Evolutionary conservation across 2,797 vertebrate genomes (phyloP), one percentile per base, ranked within the genome.

Genomic region (Eurystomus glaucurus): DNA sequence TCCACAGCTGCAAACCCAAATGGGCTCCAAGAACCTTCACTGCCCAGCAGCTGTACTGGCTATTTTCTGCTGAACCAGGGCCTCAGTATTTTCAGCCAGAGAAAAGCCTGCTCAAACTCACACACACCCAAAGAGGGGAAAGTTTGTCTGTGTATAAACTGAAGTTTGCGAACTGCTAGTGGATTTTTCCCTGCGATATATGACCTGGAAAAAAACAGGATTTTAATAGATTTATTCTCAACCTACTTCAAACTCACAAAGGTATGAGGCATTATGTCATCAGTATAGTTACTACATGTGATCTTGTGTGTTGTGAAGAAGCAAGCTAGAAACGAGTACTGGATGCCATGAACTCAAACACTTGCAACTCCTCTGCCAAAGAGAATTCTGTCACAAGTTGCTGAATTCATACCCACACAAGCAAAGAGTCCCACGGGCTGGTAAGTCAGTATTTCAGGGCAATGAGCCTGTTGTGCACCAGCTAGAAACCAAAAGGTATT

Each of bases 1-100:
- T 87, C 72, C 93, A 70, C 96, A 97, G 96, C 95, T 97, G 97
- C 94, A 93, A 83, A 93, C 61, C 84, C 77, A 89, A 88, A 93
- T 0, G 9, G 74, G 66, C 77, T 87, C 62, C 1, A 2, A 41
- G 43, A 90, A 68, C 62, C 57, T 58, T 58, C 75, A 7, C 72
- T 71, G 81, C 74, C 62, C 84, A 75, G 55, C 95, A 96, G 94
- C 91, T 95, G 95, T 79, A 83, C 79, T 51, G 61, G 84, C 84
- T 97, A 87, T 96, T 94, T 97, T 95, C 91, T 95, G 90, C 85
- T 86, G 45, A 92, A 84, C 43, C 14, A 26, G 10, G 20, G 60
- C 75, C 31, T 69, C 50, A 9, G 50, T 61, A 69, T 85, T 83
- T 92, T 65, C 75, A 93, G 82, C n/a, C 55, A 61, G 41, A 64